Base-by-base conservation (phyloP, 1,140 invertebrate genomes). In the Thaumetopoea pityocampa region DNA sequence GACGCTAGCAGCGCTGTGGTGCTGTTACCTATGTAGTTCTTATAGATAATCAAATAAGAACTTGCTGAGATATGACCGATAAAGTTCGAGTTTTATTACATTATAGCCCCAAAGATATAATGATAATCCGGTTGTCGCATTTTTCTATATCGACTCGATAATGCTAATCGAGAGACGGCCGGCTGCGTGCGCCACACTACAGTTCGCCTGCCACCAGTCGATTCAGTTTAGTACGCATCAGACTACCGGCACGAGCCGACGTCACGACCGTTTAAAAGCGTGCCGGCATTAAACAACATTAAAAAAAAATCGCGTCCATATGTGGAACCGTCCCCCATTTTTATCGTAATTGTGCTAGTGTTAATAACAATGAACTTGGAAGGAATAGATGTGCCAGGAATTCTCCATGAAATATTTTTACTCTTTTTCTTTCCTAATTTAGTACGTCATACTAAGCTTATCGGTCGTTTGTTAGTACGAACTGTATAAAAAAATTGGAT, bases 141-240 rank as follows among this genome's bases (percentile, higher is more conserved):
- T 43, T 22, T 40, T 51, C 26, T 54, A 52, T 65, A 71, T 79
- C 64, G 71, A 69, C 56, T 79, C 70, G 63, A 73, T 72, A 69
- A 57, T 58, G 53, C 51, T 57, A 57, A 61, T 64, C 52, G 59
- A 50, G 51, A 38, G 53, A 50, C 52, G 49, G 15, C 52, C 33
- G 41, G 14, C 48, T 70, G 69, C 69, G 66, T 67, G 69, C 64
- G 63, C 79, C 57, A 40, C 79, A 71, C 73, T 78, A 72, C 45
- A 34, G 22, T 32, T n/a, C n/a, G n/a, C n/a, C 19, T 36, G 47
- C 51, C 63, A 30, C 41, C 33, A 60, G 67, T 65, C 67, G 65
- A 67, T 69, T 53, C 51, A 51, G 48, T 64, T 61, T 46, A 80
- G 76, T 80, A 72, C 73, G 78, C 73, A 65, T 42, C 54, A 55